A percentile compares a stretch with the other conserved stretches of the same genome.
Conservation (phyloP, 2,113 vertebrate genomes). For the Austrofundulus limnaeus region DNA sequence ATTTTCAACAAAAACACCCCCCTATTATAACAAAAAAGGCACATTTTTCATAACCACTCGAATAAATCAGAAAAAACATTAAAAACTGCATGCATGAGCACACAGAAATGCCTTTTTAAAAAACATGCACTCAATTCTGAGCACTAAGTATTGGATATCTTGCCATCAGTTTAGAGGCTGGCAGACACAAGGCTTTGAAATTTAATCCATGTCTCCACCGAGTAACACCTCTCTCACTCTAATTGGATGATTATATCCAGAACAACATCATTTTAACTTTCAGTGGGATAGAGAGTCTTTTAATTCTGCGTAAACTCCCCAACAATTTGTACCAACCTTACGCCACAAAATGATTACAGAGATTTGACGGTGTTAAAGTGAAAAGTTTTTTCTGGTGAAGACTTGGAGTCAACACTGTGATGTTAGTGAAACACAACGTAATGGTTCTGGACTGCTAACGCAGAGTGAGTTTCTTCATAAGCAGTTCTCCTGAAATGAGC, state of each 20-base stretch:
- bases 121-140: slow-evolving; percentile 36
- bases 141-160: slow-evolving; percentile 74
- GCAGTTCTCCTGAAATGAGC: slow-evolving; percentile 18
- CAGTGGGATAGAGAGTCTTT: slow-evolving; percentile 54
- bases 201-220: slow-evolving; percentile 78
- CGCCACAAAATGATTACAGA: slow-evolving; percentile 59
- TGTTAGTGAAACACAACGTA: slow-evolving; percentile 26
- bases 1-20: not conserved
- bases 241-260: slow-evolving; percentile 86
- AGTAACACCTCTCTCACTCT: slow-evolving; percentile 77
- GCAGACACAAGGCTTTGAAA: slow-evolving; percentile 85
- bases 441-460: slow-evolving; percentile 11
- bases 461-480: slow-evolving; percentile 8
- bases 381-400: slow-evolving; percentile 8
- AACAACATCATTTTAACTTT: slow-evolving; percentile 84
- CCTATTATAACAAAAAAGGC: not conserved
- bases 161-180: slow-evolving; percentile 81
- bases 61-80: slow-evolving; percentile 43
- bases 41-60: slow-evolving; percentile 30
- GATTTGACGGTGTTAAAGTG: slow-evolving; percentile 39
- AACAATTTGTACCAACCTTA: slow-evolving; percentile 74
- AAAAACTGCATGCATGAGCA: slow-evolving; percentile 40
- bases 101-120: slow-evolving; percentile 44
- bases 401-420: slow-evolving; percentile 13
- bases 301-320: slow-evolving; percentile 77